Evolutionary conservation across 37 sponge, comb jelly and placozoan species (phyloP), one percentile per base, ranked within the genome.

Genomic region (Beroe forskalii): DNA sequence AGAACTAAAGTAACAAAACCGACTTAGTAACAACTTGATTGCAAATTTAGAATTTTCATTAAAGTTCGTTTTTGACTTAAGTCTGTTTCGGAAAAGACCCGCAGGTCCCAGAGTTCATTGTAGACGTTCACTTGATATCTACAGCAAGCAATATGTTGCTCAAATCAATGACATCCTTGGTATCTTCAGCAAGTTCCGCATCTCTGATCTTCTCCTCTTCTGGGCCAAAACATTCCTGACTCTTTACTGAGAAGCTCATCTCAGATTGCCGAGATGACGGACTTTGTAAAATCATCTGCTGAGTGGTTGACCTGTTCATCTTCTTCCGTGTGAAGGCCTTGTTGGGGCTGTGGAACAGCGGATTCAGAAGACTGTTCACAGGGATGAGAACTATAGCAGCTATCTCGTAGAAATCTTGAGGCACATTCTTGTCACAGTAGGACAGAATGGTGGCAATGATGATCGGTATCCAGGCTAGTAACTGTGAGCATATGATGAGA

Each of bases 381-480:
- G 86, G 86, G 86, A 80, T 42, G 19, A 80, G 86, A 22, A 80
- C 55, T 43, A 80, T 43, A 41, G 43, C 66, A 6, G 31, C 66
- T 22, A 64, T 27, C 25, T 64, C 66, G 31, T 64, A 64, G 31
- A 64, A 64, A 4, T 64, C 66, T 23, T 64, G 66, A 22, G 66
- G 31, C 3, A 80, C 35, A 3, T 41, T 6, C 86, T 25, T 80
- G 55, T 27, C 48, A 41, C 38, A 22, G 55, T 33, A 37, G 12
- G 55, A 27, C 55, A 80, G 86, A 38, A 80, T 44, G 27, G 86
- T 80, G 3, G 86, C 86, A 17, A 80, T 80, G 43, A 80, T 80
- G 43, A 80, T 80, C 3, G 86, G 86, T 8, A 80, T 44, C 86
- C 86, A 80, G n/a, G 86, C 86, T 40, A 80, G 43, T 1, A 80